These are phyloP conservation scores for Macaria notata DNA, from an alignment of 2,888 invertebrate genomes.

Conservation along the genomic window DNA sequence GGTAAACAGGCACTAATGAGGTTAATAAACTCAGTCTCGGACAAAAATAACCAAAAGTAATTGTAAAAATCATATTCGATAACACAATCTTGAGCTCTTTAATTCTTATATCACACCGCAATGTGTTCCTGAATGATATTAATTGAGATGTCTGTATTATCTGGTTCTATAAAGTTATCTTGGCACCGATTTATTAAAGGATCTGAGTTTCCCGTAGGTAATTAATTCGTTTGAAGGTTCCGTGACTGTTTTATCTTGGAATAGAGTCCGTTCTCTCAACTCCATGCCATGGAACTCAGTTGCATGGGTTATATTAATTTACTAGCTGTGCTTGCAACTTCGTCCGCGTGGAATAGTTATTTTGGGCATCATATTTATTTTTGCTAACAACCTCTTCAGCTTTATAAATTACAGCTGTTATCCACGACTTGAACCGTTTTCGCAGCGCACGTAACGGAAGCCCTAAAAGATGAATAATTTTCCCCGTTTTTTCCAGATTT, in stretches of 20 bases:
- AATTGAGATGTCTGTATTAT: slow-evolving; percentile 24
- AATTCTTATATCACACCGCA: slow-evolving; percentile 9
- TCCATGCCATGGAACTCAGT: too few species aligned
- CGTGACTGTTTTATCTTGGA: slow-evolving; percentile 22
- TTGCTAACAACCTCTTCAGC: too few species aligned
- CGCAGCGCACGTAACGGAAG: too few species aligned
- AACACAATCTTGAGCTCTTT: background rate
- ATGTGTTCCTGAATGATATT: slow-evolving; percentile 24
- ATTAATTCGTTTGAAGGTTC: slow-evolving; percentile 28
- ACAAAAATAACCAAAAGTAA: slow-evolving; percentile 1
- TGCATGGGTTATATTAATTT: too few species aligned
- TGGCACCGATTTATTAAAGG: slow-evolving; percentile 25
- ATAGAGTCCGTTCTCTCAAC: slow-evolving; percentile 1
- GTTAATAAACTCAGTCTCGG: background rate
- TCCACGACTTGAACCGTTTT: too few species aligned
- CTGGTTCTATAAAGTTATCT: slow-evolving; percentile 24
- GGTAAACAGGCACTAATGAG: background rate
- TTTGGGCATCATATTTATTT: too few species aligned
- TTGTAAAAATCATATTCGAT: slow-evolving; percentile 3
- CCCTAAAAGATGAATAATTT: too few species aligned
- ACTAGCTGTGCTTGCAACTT: too few species aligned
- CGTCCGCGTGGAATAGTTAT: too few species aligned
- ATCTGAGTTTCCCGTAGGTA: slow-evolving; percentile 19
- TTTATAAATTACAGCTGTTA: too few species aligned
- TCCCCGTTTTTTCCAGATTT: too few species aligned